Percentiles rank a stretch among this genome's conserved stretches.
Evolutionary conservation across 2,797 vertebrate species (phyloP).

Genomic region (Ataeniobius toweri): DNA sequence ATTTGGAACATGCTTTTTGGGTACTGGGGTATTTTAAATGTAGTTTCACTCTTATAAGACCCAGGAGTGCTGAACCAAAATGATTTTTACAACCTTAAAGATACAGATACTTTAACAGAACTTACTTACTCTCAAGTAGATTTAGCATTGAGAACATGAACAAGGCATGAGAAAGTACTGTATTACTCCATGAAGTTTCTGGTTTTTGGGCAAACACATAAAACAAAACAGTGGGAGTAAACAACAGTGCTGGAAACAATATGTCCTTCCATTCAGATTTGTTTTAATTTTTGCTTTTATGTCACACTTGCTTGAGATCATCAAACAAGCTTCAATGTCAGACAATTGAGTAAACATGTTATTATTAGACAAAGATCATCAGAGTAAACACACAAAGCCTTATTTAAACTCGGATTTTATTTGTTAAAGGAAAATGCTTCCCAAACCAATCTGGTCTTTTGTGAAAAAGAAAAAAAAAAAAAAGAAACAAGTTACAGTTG

Average conservation of each 20-base stretch:
- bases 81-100: background rate
- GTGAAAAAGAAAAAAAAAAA: too few species aligned
- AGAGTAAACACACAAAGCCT: background rate
- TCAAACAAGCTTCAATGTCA: background rate
- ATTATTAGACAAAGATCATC: background rate
- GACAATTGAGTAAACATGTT: too few species aligned
- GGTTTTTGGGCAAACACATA: constrained; percentile 17
- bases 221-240: constrained; percentile 24
- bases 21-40: background rate
- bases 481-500: too few species aligned
- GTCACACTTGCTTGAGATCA: background rate
- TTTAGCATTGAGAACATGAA: background rate
- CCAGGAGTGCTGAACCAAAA: background rate
- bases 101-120: background rate
- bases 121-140: background rate
- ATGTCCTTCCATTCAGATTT: background rate
- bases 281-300: background rate
- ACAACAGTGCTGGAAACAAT: background rate
- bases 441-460: too few species aligned
- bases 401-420: background rate
- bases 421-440: too few species aligned
- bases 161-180: background rate
- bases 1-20: background rate
- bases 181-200: background rate
- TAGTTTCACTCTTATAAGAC: background rate